Base-by-base conservation (phyloP, 2,797 vertebrate species). In the Glyptemys insculpta region DNA sequence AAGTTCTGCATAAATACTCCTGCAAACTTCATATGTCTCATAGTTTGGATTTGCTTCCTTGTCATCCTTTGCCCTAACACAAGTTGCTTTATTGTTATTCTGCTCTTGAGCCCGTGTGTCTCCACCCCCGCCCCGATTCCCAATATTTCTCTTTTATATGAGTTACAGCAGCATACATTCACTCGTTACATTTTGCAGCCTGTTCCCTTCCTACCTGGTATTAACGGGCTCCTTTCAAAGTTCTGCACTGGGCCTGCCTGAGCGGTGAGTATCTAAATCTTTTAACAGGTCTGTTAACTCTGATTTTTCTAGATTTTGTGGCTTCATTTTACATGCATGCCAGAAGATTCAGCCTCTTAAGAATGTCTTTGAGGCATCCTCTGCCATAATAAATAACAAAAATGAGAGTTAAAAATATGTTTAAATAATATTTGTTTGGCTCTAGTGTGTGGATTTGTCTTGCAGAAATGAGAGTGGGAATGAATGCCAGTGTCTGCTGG, bases 351-450 rank as follows among this genome's bases (percentile, higher is more conserved):
- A 96, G 92, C 91, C 94, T 89, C 87, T 95, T 62, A 96, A 95
- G 97, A 96, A 97, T 95, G 96, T 96, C 96, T 96, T 93, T 94
- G 83, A 96, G 96, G 95, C 82, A 95, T 95, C 78, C 82, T 96
- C 93, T 92, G 95, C 83, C 86, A 68, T 90, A 95, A 95, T 96
- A 95, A 96, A 96, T 93, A 95, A 80, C 92, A 96, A 92, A 82
- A 97, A 84, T 91, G 94, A 95, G 96, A 94, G 94, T 93, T 97
- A 80, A 95, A 95, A 74, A 95, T 90, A 80, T 50, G 78, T 80
- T 94, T 92, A 95, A 96, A 96, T 93, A 94, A 80, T 80, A 49
- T 78, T 92, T 89, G 62, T 88, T 91, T 76, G 18, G 31, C 74
- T 50, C 49, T 91, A 16, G 76, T 68, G 83, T 89, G 93, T 53